Base-by-base conservation (phyloP, 2,888 invertebrate genomes). In the Elaeidobius kamerunicus region DNA sequence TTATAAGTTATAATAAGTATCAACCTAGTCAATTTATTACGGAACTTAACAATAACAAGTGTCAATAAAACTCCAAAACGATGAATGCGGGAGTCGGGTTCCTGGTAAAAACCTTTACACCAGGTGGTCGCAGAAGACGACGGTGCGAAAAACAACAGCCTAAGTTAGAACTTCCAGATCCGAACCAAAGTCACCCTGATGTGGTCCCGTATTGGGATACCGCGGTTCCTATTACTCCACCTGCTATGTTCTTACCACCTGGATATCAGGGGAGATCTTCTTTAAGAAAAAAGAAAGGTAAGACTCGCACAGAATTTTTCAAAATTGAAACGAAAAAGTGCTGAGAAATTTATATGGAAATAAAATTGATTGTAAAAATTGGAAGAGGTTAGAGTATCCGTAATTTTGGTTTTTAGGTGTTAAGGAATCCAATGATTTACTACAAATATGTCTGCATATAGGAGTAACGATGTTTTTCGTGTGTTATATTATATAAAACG, bases 21-120 rank as follows among this genome's bases (percentile, higher is more conserved):
- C n/a, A n/a, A n/a, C n/a, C n/a, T n/a, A n/a, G 9, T 23, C 23
- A 23, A 23, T 23, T 18, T 19, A 32, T 27, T 11, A 27, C 39
- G 18, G 12, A 28, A 5, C 23, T 1, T 23, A 23, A 35, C 23
- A 2, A 5, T 16, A 28, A 14, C 14, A 18, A 42, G 16, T 2
- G n/a, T 12, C 19, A 5, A 3, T 38, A 38, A 46, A 35, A 3
- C n/a, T 34, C 20, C 15, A 12, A 9, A 44, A 52, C 23, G 35
- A 56, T 81, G 80, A 81, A 79, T 67, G 80, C 80, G 35, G 80
- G 80, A 45, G 80, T 80, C 48, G 78, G 80, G 36, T 78, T 80
- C 62, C 67, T 81, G 60, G 81, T 84, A 73, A 85, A 84, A 72
- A 82, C 82, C 18, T 80, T 84, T 61, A 79, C 81, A 39, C 81